Percentiles rank a stretch among this genome's conserved stretches.
These are phyloP conservation scores for Heliconius charithonia DNA, from an alignment of 2,888 invertebrate species.

Conservation along the genomic window DNA sequence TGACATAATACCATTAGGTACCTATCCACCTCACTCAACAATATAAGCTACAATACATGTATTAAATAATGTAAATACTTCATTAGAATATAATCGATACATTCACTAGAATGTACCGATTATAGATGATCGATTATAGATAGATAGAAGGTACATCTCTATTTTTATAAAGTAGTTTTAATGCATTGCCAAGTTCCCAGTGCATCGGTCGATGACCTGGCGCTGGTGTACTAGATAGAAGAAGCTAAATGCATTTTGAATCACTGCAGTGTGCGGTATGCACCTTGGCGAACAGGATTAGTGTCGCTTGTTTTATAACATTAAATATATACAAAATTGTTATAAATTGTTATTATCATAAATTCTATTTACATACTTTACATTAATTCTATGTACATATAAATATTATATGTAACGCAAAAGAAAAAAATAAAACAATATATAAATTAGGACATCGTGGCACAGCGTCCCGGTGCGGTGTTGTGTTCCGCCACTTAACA, in stretches of 20 bases:
- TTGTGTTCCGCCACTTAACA: too few relatives aligned
- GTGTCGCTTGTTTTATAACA: neutral
- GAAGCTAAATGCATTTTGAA: slow-evolving; percentile 22
- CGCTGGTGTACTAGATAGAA: slow-evolving; percentile 31
- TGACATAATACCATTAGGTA: too few relatives aligned
- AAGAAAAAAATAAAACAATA: neutral
- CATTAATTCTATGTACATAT: too few relatives aligned
- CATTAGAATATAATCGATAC: neutral
- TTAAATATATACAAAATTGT: neutral
- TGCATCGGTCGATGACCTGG: slow-evolving; percentile 41
- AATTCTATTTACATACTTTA: neutral
- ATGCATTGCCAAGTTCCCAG: slow-evolving; percentile 21
- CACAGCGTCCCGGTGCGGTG: too few relatives aligned
- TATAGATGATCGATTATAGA: too few relatives aligned
- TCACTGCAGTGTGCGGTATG: slow-evolving; percentile 9
- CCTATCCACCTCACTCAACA: too few relatives aligned
- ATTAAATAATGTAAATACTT: too few relatives aligned
- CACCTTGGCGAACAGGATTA: slow-evolving; percentile 20
- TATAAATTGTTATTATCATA: neutral
- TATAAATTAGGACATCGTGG: too few relatives aligned
- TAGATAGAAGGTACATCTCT: neutral
- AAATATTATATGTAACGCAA: neutral
- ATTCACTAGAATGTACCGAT: too few relatives aligned
- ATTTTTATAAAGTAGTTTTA: neutral
- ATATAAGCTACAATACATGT: too few relatives aligned